Evolutionary conservation across 2,113 vertebrate species (phyloP).

Genomic region (Stegastes partitus): DNA sequence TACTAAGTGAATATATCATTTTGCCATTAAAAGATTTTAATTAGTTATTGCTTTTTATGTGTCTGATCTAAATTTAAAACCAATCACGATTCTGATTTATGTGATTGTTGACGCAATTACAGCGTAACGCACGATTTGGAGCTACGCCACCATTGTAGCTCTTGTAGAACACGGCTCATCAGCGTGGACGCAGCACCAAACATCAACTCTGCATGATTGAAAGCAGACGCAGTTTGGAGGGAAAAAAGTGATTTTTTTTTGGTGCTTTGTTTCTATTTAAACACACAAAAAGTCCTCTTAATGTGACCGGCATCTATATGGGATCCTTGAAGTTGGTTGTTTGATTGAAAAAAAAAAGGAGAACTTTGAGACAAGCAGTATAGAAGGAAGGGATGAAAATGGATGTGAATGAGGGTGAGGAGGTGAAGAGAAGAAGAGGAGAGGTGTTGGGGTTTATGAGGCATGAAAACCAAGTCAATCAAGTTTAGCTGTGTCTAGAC

Average conservation of each 20-base stretch:
- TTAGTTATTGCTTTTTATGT: constrained; percentile 24
- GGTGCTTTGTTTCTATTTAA: constrained; percentile 52
- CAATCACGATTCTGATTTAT: constrained; percentile 38
- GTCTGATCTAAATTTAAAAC: constrained; percentile 42
- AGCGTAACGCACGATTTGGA: constrained; percentile 14
- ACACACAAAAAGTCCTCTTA: constrained; percentile 26
- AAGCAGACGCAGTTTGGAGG: constrained; percentile 49
- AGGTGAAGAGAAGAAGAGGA: constrained; percentile 25
- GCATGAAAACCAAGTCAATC: constrained; percentile 59
- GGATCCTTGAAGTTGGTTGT: constrained; percentile 18
- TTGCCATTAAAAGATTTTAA: background rate
- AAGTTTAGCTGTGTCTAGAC: constrained; percentile 68
- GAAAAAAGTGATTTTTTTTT: constrained; percentile 46
- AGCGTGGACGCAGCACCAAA: constrained; percentile 33
- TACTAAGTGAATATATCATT: constrained; percentile 38
- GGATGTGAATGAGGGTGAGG: background rate
- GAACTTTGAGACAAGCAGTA: constrained; percentile 10
- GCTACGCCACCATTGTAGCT: constrained; percentile 4
- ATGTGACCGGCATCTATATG: constrained; percentile 45
- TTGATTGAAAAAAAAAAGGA: background rate
- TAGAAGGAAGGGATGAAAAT: constrained; percentile 22
- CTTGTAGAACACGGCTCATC: constrained; percentile 29
- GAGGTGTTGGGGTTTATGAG: constrained; percentile 67
- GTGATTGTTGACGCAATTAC: constrained; percentile 28
- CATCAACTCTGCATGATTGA: constrained; percentile 34